Conservation (phyloP, 2,113 vertebrate genomes). For the Scytalopus superciliaris region DNA sequence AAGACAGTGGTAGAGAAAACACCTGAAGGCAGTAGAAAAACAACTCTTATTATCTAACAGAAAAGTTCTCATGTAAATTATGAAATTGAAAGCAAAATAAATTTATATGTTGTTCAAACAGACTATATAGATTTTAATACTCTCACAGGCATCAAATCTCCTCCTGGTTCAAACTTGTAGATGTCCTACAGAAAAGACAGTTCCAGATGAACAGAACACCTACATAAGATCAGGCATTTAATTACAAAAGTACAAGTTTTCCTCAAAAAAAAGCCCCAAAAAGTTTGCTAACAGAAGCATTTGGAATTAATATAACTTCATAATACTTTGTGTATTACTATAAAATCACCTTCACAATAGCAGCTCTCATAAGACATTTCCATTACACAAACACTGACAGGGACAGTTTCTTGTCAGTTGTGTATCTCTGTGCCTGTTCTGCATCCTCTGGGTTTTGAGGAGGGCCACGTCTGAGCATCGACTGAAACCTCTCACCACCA, state of each 20-base stretch:
- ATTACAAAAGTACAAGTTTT: neutral
- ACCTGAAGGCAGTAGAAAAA: constrained; percentile 1
- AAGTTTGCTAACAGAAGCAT: neutral
- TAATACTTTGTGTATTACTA: neutral
- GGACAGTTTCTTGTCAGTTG: neutral
- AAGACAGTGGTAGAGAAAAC: constrained; percentile 45
- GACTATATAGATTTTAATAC: neutral
- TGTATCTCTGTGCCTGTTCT: neutral
- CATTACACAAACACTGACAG: neutral
- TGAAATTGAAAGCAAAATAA: neutral
- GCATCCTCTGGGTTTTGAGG: neutral
- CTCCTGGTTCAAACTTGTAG: neutral
- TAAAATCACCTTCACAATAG: neutral
- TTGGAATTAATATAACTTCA: neutral
- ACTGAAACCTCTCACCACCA: neutral
- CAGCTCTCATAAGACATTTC: neutral
- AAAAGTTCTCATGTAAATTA: neutral
- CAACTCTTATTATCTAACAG: neutral
- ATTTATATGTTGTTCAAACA: neutral
- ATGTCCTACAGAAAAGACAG: neutral
- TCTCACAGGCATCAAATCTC: neutral
- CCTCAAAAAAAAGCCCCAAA: neutral
- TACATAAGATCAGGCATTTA: neutral
- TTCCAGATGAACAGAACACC: neutral
- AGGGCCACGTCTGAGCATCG: rapidly evolving